Percentiles rank a stretch among this genome's conserved stretches.
These are phyloP conservation scores for Anguilla rostrata DNA, from an alignment of 2,113 vertebrate genomes.

Conservation along the genomic window DNA sequence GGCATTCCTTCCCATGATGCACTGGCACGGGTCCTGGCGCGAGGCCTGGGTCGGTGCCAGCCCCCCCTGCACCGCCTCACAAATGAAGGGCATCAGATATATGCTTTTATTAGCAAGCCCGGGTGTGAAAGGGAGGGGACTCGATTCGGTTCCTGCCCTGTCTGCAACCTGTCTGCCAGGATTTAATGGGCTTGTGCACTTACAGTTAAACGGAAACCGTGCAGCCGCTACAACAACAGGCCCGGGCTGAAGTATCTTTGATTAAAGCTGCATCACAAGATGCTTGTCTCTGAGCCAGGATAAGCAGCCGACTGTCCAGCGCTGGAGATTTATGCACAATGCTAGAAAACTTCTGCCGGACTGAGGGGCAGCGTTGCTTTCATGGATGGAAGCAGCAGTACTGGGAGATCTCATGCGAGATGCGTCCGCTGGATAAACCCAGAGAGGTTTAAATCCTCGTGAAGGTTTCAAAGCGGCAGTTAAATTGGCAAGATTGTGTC, in stretches of 20 bases:
- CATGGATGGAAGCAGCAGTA: neutral
- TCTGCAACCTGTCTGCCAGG: neutral
- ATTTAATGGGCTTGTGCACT: neutral
- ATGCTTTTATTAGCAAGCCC: slow-evolving; percentile 9
- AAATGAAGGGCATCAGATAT: slow-evolving; percentile 12
- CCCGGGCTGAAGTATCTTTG: slow-evolving; percentile 4
- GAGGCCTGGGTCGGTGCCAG: neutral
- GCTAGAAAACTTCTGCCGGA: neutral
- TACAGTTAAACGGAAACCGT: slow-evolving; percentile 2
- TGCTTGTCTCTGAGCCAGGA: neutral
- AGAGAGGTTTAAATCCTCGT: neutral
- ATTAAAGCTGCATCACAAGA: slow-evolving; percentile 15
- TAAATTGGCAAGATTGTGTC: neutral
- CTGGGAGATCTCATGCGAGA: too few relatives aligned
- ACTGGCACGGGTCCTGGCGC: neutral
- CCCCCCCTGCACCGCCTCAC: too few relatives aligned
- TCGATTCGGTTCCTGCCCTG: neutral
- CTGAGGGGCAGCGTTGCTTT: neutral
- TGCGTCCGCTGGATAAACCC: neutral
- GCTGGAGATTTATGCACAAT: neutral
- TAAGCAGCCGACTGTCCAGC: neutral
- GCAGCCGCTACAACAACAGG: neutral
- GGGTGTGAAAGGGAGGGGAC: neutral
- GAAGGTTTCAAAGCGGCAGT: neutral
- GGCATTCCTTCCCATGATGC: neutral